Percentiles rank a stretch among this genome's conserved stretches.
Conservation (phyloP, 2,888 invertebrate genomes). For the Crematogaster levior region DNA sequence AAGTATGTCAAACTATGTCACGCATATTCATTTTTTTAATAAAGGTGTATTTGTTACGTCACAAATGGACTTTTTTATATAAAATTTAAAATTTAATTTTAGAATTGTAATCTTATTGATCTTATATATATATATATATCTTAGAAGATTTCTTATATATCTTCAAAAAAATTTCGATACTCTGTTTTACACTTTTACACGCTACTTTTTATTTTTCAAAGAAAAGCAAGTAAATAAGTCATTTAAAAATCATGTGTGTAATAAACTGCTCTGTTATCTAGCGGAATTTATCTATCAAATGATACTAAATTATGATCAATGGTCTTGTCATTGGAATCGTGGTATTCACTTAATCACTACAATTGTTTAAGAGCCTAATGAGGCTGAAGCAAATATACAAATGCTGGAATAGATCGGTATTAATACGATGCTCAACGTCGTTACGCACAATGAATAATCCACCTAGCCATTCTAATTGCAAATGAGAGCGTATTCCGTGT, state of each 20-base stretch:
- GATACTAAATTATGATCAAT: conserved; percentile 2
- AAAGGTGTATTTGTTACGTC: not conserved
- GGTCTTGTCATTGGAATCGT: no score
- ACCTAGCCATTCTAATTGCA: conserved; percentile 43
- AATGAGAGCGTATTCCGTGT: conserved; percentile 42
- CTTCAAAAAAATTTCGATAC: not conserved
- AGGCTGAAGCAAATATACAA: conserved; percentile 27
- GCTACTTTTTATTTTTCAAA: not conserved
- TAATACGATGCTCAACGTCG: conserved; percentile 44
- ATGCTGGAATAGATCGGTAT: conserved; percentile 30
- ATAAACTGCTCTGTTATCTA: not conserved
- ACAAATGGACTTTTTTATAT: not conserved
- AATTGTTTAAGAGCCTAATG: conserved; percentile 45
- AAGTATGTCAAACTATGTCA: not conserved
- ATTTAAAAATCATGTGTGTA: not conserved
- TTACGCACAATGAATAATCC: conserved; percentile 50
- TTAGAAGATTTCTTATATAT: not conserved
- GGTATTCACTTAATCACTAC: conserved; percentile 30
- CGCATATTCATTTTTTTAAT: not conserved
- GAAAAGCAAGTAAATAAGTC: not conserved
- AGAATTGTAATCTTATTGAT: not conserved
- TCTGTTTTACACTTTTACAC: no score
- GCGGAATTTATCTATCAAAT: not conserved
- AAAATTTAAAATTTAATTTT: not conserved
- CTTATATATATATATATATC: no score